A percentile compares a stretch with the other conserved stretches of the same genome.
These are phyloP conservation scores for Macrocentrus cingulum DNA, from an alignment of 1,140 invertebrate species.

Conservation along the genomic window DNA sequence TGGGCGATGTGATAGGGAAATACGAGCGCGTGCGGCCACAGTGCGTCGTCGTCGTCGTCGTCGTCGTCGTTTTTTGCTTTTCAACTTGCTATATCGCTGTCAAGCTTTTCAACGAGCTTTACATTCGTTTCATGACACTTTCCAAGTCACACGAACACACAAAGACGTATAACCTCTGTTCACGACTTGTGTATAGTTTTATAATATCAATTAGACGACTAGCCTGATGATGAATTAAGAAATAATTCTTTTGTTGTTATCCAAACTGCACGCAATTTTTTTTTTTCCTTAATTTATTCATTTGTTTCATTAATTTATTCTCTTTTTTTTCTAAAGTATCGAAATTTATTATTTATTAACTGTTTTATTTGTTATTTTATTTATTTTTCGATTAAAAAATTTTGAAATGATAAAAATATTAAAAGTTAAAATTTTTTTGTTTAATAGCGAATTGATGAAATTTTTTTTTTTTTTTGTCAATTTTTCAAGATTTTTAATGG, in stretches of 20 bases:
- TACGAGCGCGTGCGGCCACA: constrained; percentile 5
- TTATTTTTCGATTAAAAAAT: no score
- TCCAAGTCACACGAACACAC: constrained; percentile 43
- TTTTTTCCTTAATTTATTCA: neutral
- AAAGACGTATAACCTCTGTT: constrained; percentile 9
- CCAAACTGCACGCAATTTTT: neutral
- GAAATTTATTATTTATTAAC: no score
- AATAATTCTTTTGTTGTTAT: neutral
- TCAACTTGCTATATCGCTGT: constrained; percentile 40
- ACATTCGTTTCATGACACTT: constrained; percentile 52
- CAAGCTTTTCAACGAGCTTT: constrained; percentile 52
- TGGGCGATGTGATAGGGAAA: neutral
- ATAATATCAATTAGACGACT: constrained; percentile 19
- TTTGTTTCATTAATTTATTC: neutral
- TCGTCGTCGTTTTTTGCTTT: neutral
- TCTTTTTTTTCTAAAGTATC: neutral
- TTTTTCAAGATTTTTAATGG: no score
- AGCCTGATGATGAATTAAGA: constrained; percentile 21
- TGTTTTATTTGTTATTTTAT: no score
- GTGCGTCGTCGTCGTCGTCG: neutral
- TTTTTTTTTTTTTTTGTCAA: no score
- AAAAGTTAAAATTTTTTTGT: no score
- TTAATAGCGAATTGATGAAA: no score
- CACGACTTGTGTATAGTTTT: constrained; percentile 4
- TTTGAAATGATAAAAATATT: no score